Base-by-base conservation (phyloP, 2,113 vertebrate genomes). In the Thomomys bottae region DNA sequence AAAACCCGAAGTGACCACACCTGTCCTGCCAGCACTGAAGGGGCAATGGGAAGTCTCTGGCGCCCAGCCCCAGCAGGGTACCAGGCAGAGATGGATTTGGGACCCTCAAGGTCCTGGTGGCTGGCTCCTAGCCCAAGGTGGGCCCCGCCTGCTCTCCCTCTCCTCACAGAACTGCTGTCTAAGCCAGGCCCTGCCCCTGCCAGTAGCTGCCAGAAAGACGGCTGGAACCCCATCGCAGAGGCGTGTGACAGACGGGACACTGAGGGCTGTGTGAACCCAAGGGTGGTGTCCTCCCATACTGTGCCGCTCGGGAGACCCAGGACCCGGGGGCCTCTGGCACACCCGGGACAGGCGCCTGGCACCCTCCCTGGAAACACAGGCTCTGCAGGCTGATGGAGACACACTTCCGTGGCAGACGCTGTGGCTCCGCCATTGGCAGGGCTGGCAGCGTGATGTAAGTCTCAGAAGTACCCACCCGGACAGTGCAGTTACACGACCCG, bases 201-300 rank as follows among this genome's bases (percentile, higher is more conserved):
- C 40, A 20, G 1, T 2, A 0, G 1, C 24, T 15, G 23, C 20
- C 21, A 0, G 0, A 5, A 3, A 0, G 1, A 64, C 66, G 18
- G 23, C 20, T 1, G 3, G 57, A n/a, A 5, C 42, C 57, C 21
- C 0, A 0, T 6, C 12, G 45, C 32, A 30, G 45, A 15, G 1
- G 6, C 26, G 8, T 7, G 32, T 20, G 66, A 30, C 17, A 1
- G 14, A 23, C 70, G 24, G 32, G 12, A 61, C 2, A 11, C 88
- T 6, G 23, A 4, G 68, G 34, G 38, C 85, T 11, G 57, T 0
- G 24, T 0, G 1, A 21, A 3, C 34, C 80, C 42, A n/a, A 4
- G 30, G 0, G 0, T 1, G 26, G 5, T 0, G 0, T 10, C 7
- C 2, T 15, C 1, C 9, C 2, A 0, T 30, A 24, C 32, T 0